These are phyloP conservation scores for Aphrocallistes beatrix DNA, from an alignment of 37 sponge, comb jelly and placozoan species.

Conservation along the genomic window DNA sequence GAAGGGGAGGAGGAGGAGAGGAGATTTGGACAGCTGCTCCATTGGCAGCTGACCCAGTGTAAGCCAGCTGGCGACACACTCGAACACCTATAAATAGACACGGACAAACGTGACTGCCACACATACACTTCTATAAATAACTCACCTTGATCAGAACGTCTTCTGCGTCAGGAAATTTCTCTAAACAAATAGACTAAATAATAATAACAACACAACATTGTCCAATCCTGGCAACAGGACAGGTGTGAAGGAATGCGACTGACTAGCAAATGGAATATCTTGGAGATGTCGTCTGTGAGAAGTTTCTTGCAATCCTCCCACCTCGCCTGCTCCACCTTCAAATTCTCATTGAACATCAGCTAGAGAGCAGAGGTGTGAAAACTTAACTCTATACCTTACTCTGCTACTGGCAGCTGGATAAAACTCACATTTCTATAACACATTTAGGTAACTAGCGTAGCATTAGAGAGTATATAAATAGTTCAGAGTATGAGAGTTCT, in stretches of 20 bases:
- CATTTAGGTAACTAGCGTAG: too few relatives aligned
- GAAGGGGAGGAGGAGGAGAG: not conserved
- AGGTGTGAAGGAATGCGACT: too few relatives aligned
- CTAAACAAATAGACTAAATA: slow-evolving; percentile 19
- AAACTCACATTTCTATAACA: too few relatives aligned
- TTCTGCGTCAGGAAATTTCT: not conserved
- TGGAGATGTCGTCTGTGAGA: not conserved
- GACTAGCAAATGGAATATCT: slow-evolving; percentile 10
- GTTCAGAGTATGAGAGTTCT: not conserved
- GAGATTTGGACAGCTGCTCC: not conserved
- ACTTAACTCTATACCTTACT: not conserved
- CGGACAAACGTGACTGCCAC: not conserved
- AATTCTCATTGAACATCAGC: not conserved
- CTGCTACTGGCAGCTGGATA: too few relatives aligned
- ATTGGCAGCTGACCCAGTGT: not conserved
- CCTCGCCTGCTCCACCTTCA: not conserved
- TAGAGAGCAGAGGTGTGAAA: not conserved
- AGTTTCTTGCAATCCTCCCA: slow-evolving; percentile 4
- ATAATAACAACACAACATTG: too few relatives aligned
- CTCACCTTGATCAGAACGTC: not conserved
- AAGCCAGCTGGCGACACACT: not conserved
- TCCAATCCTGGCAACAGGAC: too few relatives aligned
- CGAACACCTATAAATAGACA: not conserved
- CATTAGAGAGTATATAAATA: not conserved
- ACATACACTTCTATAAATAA: not conserved